Base-by-base conservation (phyloP, 2,113 vertebrate genomes). In the Riparia riparia region DNA sequence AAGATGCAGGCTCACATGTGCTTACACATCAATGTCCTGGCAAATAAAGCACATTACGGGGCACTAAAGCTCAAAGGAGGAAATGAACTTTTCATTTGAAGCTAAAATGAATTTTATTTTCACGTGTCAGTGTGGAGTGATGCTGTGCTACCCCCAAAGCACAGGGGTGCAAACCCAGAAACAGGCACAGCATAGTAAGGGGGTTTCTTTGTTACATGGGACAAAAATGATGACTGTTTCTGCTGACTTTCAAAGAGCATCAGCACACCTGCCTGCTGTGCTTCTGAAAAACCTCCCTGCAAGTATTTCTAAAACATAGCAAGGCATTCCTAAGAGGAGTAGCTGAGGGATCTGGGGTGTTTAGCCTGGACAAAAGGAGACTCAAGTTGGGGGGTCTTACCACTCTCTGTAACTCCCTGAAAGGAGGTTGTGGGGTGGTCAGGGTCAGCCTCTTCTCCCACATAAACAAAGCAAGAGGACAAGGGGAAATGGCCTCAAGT, bases 51-150 rank as follows among this genome's bases (percentile, higher is more conserved):
- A 68, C 58, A 80, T 72, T 51, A 34, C 29, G 70, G 90, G 78
- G 14, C 74, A 82, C 18, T 71, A 79, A 82, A 64, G 32, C 84
- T 73, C 81, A 64, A 25, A 82, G 77, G 44, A 89, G 41, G 28
- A 93, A 89, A 89, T 16, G 34, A 89, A 39, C 20, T 14, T 74
- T 87, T 86, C 42, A 26, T 74, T 31, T 74, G 60, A 91, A 95
- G 60, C 41, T 34, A 44, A 69, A 54, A 71, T 47, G 6, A 29
- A 14, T n/a, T 26, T 84, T 10, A 26, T 84, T 89, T 64, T 44
- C 53, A 51, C 0, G 0, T 25, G 41, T 37, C 28, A 6, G 47
- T 42, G 41, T 53, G 58, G 34, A 54, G 17, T 3, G 7, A 49
- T 22, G 12, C 66, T 19, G 37, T 61, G 56, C 34, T 63, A 22